Percentiles rank a stretch among this genome's conserved stretches.
Conservation (phyloP, 2,888 invertebrate genomes). For the Drosophila greeni region DNA sequence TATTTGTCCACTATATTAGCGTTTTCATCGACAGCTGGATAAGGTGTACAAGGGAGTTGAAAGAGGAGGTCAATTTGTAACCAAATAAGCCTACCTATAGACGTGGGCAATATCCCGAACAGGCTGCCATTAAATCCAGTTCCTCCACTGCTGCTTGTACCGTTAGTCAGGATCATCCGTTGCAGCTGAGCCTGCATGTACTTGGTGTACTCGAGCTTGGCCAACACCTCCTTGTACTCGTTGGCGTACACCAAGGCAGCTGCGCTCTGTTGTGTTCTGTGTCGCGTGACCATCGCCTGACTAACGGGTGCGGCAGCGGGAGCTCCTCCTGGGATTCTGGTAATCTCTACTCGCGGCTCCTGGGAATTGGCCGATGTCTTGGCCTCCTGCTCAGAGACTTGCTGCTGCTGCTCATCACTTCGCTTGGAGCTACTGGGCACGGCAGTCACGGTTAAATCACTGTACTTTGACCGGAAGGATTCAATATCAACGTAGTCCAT, state of each 20-base stretch:
- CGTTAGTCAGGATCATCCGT: slow-evolving; percentile 40
- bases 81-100: slow-evolving; percentile 7
- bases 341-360: slow-evolving; percentile 24
- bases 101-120: slow-evolving; percentile 3
- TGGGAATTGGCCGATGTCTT: not conserved
- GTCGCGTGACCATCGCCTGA: slow-evolving; percentile 8
- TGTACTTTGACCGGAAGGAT: slow-evolving; percentile 60
- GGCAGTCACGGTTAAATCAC: slow-evolving; percentile 60
- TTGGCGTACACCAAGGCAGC: slow-evolving; percentile 41
- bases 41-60: not conserved
- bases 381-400: not conserved
- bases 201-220: slow-evolving; percentile 60
- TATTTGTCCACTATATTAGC: slow-evolving; percentile 42
- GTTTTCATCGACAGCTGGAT: slow-evolving; percentile 42
- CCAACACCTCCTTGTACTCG: slow-evolving; percentile 60
- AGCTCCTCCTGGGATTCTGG: slow-evolving; percentile 1
- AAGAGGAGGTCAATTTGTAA: not conserved
- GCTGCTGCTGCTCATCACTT: not conserved
- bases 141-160: not conserved
- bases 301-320: not conserved
- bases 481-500: slow-evolving; percentile 60
- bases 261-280: slow-evolving; percentile 20
- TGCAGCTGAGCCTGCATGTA: slow-evolving; percentile 59
- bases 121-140: slow-evolving; percentile 2
- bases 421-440: slow-evolving; percentile 34